Conservation (phyloP, 2,888 invertebrate species). For the Vanessa cardui region DNA sequence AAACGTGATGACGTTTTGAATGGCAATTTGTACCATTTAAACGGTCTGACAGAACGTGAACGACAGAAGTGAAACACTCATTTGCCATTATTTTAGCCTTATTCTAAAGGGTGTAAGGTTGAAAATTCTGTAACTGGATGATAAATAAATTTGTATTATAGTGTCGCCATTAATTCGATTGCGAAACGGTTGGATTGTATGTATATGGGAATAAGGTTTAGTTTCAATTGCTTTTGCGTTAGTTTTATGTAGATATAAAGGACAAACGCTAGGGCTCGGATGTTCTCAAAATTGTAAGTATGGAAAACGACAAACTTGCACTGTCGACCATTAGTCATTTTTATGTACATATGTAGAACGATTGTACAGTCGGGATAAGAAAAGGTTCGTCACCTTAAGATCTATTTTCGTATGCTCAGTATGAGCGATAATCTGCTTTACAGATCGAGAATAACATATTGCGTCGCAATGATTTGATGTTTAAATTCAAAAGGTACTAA, state of each 20-base stretch:
- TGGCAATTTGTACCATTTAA: slow-evolving; percentile 63
- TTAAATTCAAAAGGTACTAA: too few species aligned
- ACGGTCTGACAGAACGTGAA: slow-evolving; percentile 48
- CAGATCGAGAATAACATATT: too few species aligned
- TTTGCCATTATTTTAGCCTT: slow-evolving; percentile 32
- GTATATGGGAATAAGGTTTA: slow-evolving; percentile 8
- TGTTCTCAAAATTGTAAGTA: slow-evolving; percentile 57
- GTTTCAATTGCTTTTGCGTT: neutral
- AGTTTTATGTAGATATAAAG: neutral
- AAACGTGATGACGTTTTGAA: slow-evolving; percentile 63
- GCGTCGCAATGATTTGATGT: too few species aligned
- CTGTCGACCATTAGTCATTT: slow-evolving; percentile 55
- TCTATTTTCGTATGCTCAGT: too few species aligned
- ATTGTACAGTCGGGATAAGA: too few species aligned
- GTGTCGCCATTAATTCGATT: slow-evolving; percentile 11
- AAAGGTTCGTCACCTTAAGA: too few species aligned
- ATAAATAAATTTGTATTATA: neutral
- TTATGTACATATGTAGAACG: slow-evolving; percentile 20
- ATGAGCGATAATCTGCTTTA: too few species aligned
- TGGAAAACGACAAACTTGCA: slow-evolving; percentile 62
- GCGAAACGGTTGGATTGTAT: slow-evolving; percentile 12
- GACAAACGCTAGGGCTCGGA: slow-evolving; percentile 21
- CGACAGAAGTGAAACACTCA: slow-evolving; percentile 44
- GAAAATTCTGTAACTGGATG: neutral
- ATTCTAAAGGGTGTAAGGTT: slow-evolving; percentile 38